These are phyloP conservation scores for Spilarctia lutea DNA, from an alignment of 2,888 invertebrate genomes.

Conservation along the genomic window DNA sequence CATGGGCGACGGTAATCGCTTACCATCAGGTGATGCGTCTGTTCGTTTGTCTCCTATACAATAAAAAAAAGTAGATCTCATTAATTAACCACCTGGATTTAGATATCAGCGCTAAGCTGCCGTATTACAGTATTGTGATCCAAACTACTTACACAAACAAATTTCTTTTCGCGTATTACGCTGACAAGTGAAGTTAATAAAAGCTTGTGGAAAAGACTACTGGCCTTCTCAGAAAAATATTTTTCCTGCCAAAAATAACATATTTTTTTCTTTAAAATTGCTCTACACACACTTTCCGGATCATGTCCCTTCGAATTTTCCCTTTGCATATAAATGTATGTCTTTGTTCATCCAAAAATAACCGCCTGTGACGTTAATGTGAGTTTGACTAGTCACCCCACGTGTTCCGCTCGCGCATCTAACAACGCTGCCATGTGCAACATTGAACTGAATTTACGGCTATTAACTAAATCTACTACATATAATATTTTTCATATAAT, in stretches of 20 bases:
- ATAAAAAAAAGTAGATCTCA: too few species aligned
- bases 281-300: conserved; percentile 4
- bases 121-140: background rate
- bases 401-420: conserved; percentile 34
- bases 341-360: conserved; percentile 26
- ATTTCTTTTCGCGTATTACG: too few species aligned
- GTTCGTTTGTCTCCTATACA: too few species aligned
- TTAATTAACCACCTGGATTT: too few species aligned
- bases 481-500: background rate
- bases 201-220: background rate
- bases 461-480: background rate
- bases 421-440: conserved; percentile 2
- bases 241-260: conserved; percentile 6
- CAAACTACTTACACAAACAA: background rate
- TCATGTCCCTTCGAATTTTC: conserved; percentile 14
- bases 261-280: background rate
- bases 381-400: conserved; percentile 38
- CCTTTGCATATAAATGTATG: conserved; percentile 7
- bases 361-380: conserved; percentile 10
- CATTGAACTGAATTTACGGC: background rate
- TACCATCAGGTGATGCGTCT: too few species aligned
- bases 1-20: too few species aligned
- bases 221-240: background rate
- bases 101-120: too few species aligned
- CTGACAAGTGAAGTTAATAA: too few species aligned